Base-by-base conservation (phyloP, 2,797 vertebrate species). In the Gymnothorax javanicus region DNA sequence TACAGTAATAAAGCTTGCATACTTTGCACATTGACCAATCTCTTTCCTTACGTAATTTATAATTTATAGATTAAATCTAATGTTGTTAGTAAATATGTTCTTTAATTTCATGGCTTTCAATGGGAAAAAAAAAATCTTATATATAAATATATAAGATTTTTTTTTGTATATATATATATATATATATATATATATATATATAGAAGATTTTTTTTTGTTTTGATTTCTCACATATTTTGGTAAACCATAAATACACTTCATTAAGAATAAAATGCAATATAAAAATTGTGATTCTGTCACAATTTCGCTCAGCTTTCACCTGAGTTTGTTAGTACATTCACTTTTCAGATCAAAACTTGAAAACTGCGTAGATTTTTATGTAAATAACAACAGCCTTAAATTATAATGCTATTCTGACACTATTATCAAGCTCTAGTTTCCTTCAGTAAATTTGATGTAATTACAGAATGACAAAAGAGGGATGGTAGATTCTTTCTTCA, bases 381-480 rank as follows among this genome's bases (percentile, higher is more conserved):
- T 43, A 43, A 43, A 43, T 43, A 43, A 2, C 33, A 43, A 43
- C 7, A 67, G 23, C 64, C 64, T 8, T 67, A 67, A 67, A n/a
- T 67, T 7, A 25, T 67, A 25, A 5, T 25, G 64, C 3, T 25
- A n/a, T 11, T 69, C 64, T 69, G 7, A 69, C 64, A 69, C 0
- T 69, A 69, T 25, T 4, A 64, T 25, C 64, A 25, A n/a, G 23
- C 64, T 25, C 25, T 25, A 69, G 25, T 69, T n/a, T 69, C 64
- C 64, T 69, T 69, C 64, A 25, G 23, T 69, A n/a, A 67, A 33
- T 5, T 12, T 17, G 71, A 52, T 77, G 43, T 77, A 43, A 3
- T 71, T 67, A 88, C 75, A 50, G 23, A 86, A 58, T 60, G 88
- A 4, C 58, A 25, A 81, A 62, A 86, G 25, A 86, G 57, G 20